Base-by-base conservation (phyloP, 2,113 vertebrate species). In the Pogona vitticeps region DNA sequence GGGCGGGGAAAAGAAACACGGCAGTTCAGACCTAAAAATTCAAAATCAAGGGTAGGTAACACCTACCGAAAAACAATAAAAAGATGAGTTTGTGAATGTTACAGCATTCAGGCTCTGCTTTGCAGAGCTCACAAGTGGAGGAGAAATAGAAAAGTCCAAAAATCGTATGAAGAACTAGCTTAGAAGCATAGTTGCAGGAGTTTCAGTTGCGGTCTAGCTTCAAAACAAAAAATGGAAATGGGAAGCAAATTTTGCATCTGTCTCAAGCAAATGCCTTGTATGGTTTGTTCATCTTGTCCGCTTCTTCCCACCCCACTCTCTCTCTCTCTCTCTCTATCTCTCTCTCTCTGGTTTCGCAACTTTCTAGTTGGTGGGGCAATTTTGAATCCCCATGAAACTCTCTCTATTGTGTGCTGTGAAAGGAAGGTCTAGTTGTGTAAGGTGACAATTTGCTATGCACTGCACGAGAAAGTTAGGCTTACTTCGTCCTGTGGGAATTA, bases 311-410 rank as follows among this genome's bases (percentile, higher is more conserved):
- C 17, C 70, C 2, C 40, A 3, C 1, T 17, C 61, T 28, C 33
- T 36, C 3, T 10, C 58, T 26, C 9, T 10, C 9, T 13, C 33
- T 13, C 42, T 21, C 21, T 33, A 15, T 23, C 18, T 33, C 23
- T 36, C 23, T 52, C 52, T 58, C 42, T 23, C 56, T 63, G 23
- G 38, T 79, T 84, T 65, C 56, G 6, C 70, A 80, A 33, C 67
- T n/a, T 73, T 73, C 81, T 84, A 82, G 76, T 40, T 80, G 68
- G 82, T 65, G 40, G 76, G 82, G n/a, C 76, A 73, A 65, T 40
- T 80, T 15, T 28, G 86, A 52, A 61, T 73, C 67, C 67, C 76
- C 67, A 12, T 52, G 67, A 73, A 46, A 63, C 87, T 20, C 10
- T 1, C 31, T 52, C 38, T 76, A 75, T 80, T 63, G 68, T 75